Conservation (phyloP, 2,888 invertebrate genomes). For the Xanthorhoe spadicearia region DNA sequence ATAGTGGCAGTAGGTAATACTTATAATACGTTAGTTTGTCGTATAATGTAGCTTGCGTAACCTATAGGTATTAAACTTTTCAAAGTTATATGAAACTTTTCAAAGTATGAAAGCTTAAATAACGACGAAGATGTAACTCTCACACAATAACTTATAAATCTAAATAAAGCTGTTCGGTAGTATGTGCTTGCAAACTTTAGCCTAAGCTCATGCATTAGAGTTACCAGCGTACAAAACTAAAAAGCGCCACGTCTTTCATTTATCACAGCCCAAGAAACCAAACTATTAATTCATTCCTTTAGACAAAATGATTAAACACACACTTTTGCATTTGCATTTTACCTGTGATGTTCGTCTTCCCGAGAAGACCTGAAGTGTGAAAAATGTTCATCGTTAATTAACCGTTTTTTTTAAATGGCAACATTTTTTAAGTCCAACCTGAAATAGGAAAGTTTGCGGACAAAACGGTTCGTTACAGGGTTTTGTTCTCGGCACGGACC, state of each 20-base stretch:
- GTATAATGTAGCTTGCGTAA: too few species aligned
- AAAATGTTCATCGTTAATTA: slow-evolving; percentile 83
- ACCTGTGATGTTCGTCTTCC: slow-evolving; percentile 86
- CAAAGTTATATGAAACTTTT: too few species aligned
- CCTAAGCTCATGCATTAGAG: slow-evolving; percentile 30
- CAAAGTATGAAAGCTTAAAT: too few species aligned
- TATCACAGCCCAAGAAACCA: slow-evolving; percentile 40
- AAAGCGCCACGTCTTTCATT: slow-evolving; percentile 34
- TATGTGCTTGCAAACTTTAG: background rate
- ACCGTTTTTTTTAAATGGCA: slow-evolving; percentile 68
- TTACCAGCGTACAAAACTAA: slow-evolving; percentile 19
- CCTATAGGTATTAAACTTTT: too few species aligned
- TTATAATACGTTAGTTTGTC: too few species aligned
- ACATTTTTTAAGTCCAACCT: slow-evolving; percentile 76
- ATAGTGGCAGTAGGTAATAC: too few species aligned
- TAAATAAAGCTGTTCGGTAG: background rate
- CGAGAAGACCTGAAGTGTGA: slow-evolving; percentile 86
- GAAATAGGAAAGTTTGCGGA: slow-evolving; percentile 82
- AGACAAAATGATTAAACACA: slow-evolving; percentile 59
- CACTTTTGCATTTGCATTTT: slow-evolving; percentile 65
- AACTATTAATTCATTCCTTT: slow-evolving; percentile 66
- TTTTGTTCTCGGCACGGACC: slow-evolving; percentile 42
- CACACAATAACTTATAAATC: background rate
- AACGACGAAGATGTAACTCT: background rate
- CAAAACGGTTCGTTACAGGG: slow-evolving; percentile 73